Base-by-base conservation (phyloP, 1,140 invertebrate genomes). In the Drosophila gunungcola region DNA sequence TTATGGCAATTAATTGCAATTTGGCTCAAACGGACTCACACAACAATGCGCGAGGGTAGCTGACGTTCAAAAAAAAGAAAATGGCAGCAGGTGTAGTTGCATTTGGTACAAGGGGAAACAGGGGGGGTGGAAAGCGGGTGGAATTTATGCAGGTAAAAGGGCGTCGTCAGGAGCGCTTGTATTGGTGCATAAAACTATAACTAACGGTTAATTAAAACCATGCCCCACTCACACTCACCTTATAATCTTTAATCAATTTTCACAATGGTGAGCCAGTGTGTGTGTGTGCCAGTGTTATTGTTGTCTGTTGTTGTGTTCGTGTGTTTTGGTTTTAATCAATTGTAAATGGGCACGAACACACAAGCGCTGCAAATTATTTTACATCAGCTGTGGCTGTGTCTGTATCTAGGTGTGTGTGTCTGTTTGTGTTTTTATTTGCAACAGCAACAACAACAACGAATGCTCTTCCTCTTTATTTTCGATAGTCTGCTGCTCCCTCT, bases 311-410 rank as follows among this genome's bases (percentile, higher is more conserved):
- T 52, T 42, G 54, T 75, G 68, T 67, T 41, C 56, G 78, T 78
- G 82, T 88, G 84, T 88, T 88, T 88, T 89, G 84, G 70, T 89
- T 89, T 88, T 83, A 88, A 89, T 88, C 84, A 89, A 89, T 88
- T 89, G 76, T 83, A 80, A 89, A 89, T 76, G 75, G 70, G 56
- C 70, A 86, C 82, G 43, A 88, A 65, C 79, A 88, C 79, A 89
- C 80, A 73, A 76, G 58, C 78, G 56, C 58, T 77, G 79, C 75
- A 89, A 83, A 89, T 83, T 75, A 83, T 83, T 85, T 84, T 75
- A 79, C 84, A 86, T 89, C 83, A 86, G 84, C 84, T 86, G 82
- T 81, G 74, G 16, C 60, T 70, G 39, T 76, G 41, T 78, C 39
- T 77, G 39, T 72, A 48, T 73, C 48, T 76, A 53, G 9, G n/a